Evolutionary conservation across 35 echinoderm and acorn worm genomes (phyloP), one percentile per base, ranked within the genome.

Genomic region (Anneissia japonica): DNA sequence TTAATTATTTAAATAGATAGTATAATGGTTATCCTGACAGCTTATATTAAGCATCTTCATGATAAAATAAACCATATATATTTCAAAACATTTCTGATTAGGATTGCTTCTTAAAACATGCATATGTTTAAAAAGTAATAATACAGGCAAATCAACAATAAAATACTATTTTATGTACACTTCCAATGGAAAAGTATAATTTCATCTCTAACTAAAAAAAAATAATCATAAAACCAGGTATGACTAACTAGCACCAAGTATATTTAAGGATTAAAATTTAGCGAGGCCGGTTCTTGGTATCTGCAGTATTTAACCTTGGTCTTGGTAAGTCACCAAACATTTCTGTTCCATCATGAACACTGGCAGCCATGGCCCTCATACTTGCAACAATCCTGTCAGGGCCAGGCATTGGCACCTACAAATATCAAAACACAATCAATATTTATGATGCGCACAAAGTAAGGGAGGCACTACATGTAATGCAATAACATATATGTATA

Each of bases 371-470:
- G 29, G 96, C 92, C 85, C 86, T 89, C 92, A 94, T 94, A 30
- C 96, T 99, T n/a, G 93, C 96, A 0, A 99, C 87, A 89, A 99
- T 99, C 10, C 86, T 89, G 77, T 99, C 96, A 45, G 95, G 95
- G 30, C 91, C 95, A 38, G 95, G 95, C 89, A 97, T 93, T 0
- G 95, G 95, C 1, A 91, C 85, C 95, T 97, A 39, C 32, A 77
- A 30, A 0, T 64, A 90, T 32, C 35, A 79, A 91, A 79, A 84
- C 7, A 36, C 38, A 51, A 81, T 35, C n/a, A n/a, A n/a, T n/a
- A n/a, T n/a, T n/a, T n/a, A n/a, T n/a, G n/a, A n/a, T n/a, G n/a
- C n/a, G n/a, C n/a, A n/a, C n/a, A n/a, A n/a, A n/a, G n/a, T n/a
- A n/a, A n/a, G n/a, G n/a, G n/a, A n/a, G n/a, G n/a, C n/a, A n/a